These are phyloP conservation scores for Leptobrachium leishanense DNA, from an alignment of 2,113 vertebrate genomes.

Conservation along the genomic window DNA sequence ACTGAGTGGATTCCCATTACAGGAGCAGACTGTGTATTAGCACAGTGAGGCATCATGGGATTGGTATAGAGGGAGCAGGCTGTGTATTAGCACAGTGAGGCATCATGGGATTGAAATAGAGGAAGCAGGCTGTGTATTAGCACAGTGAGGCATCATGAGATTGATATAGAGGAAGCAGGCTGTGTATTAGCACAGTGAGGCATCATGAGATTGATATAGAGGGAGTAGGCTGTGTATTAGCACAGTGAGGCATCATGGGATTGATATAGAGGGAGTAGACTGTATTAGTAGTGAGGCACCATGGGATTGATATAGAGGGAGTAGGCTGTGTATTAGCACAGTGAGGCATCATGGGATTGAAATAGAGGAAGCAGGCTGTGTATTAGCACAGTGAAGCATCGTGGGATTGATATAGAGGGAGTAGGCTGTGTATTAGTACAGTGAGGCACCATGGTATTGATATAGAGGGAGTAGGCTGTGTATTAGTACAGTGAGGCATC, in stretches of 20 bases:
- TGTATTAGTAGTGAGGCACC: not conserved
- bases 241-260: not conserved
- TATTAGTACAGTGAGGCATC: too few species aligned
- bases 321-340: not conserved
- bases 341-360: not conserved
- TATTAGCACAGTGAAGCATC: not conserved
- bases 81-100: not conserved
- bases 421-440: too few species aligned
- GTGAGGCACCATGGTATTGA: not conserved
- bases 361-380: not conserved
- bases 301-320: not conserved
- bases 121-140: not conserved
- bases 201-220: too few species aligned
- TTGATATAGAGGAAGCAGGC: not conserved
- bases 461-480: not conserved
- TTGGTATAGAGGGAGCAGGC: not conserved
- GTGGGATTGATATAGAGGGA: not conserved
- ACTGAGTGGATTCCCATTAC: not conserved
- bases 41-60: not conserved
- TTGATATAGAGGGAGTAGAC: not conserved
- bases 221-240: too few species aligned
- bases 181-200: too few species aligned
- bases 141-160: not conserved
- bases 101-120: not conserved
- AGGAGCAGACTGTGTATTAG: too few species aligned